Evolutionary conservation across 2,888 invertebrate species (phyloP).

Genomic region (Himalopsyche tibetana): DNA sequence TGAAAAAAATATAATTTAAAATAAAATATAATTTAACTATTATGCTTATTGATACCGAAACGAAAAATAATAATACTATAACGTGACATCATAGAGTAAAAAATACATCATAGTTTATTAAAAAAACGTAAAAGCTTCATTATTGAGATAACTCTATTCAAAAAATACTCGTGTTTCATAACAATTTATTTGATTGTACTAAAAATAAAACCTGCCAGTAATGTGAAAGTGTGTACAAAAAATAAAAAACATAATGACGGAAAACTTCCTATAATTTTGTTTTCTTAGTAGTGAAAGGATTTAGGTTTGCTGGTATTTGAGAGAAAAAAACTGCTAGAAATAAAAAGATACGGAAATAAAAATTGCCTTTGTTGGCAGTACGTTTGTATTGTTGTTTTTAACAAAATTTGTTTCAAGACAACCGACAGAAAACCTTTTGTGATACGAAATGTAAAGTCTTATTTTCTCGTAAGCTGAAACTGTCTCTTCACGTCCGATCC

Average conservation of each 20-base stretch:
- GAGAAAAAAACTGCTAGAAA: not conserved
- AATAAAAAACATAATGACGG: not conserved
- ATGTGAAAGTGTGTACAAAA: not conserved
- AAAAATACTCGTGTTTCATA: no score
- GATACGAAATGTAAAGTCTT: slow-evolving; percentile 47
- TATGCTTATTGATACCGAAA: no score
- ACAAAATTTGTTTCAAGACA: slow-evolving; percentile 44
- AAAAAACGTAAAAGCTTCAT: no score
- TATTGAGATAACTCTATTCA: no score
- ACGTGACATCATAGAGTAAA: no score
- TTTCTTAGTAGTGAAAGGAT: slow-evolving; percentile 1
- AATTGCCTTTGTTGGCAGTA: slow-evolving; percentile 28
- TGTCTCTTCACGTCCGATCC: slow-evolving; percentile 48
- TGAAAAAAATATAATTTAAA: no score
- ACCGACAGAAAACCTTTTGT: slow-evolving; percentile 46
- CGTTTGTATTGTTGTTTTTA: slow-evolving; percentile 40
- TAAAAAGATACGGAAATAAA: slow-evolving; percentile 35
- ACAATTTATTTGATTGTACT: no score
- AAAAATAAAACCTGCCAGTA: no score
- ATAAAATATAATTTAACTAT: no score
- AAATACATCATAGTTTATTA: no score
- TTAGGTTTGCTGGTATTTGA: not conserved
- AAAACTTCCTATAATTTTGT: slow-evolving; percentile 16
- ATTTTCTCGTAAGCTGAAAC: slow-evolving; percentile 47
- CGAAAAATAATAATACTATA: no score